Evolutionary conservation across 1,140 invertebrate species (phyloP), one percentile per base, ranked within the genome.

Genomic region (Aphaenogaster rudis): DNA sequence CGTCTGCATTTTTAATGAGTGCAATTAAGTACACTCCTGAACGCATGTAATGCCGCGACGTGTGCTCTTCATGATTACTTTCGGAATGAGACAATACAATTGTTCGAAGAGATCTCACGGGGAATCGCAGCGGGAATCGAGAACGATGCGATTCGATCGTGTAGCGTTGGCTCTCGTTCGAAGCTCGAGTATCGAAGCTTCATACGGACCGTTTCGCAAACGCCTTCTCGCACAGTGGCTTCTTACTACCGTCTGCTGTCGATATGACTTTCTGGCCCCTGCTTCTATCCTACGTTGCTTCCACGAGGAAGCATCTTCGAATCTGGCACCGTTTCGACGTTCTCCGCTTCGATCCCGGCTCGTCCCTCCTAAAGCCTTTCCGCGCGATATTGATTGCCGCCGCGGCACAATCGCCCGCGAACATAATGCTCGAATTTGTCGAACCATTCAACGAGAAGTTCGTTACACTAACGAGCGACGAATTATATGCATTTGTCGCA

Each of bases 341-440:
- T 45, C 52, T 63, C n/a, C 39, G 28, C 76, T 33, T n/a, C 28
- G 42, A 66, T 64, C 6, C 9, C 72, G 8, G 42, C 9, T 0
- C 36, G 77, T 36, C 57, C 50, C 6, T 45, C 2, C 15, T 59
- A 45, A 28, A 69, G 36, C 61, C 50, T 63, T 74, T 86, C 74
- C 71, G 64, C 71, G 54, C 66, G 74, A 84, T 88, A 91, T 91
- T 86, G 89, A 91, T 91, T 88, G 84, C 72, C 78, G 6, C 17
- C 86, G 69, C 33, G 63, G 64, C 61, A 88, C 74, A 91, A 91
- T 91, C 88, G 84, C 67, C 80, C 78, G 74, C 84, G 81, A 91
- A 87, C 89, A 91, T 87, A 91, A 91, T 90, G 87, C 80, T n/a
- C 84, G 89, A 88, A 91, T 91, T 91, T 91, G 89, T 91, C 88